Conservation (phyloP, 2,888 invertebrate genomes). For the Drosophila niveifrons region DNA sequence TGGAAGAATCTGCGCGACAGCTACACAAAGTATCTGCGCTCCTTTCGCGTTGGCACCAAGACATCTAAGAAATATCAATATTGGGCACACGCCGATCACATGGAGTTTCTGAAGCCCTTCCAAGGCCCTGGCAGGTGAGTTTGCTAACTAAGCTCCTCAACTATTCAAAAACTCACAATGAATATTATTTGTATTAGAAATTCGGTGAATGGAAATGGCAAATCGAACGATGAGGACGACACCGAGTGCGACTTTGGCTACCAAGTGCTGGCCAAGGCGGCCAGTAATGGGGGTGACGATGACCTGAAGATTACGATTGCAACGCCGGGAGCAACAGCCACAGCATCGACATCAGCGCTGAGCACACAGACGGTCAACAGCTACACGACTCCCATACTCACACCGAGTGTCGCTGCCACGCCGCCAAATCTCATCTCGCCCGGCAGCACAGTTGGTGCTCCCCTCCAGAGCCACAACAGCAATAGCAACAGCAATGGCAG, state of each 20-base stretch:
- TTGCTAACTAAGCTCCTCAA: too few species aligned
- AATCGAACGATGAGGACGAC: conserved; percentile 83
- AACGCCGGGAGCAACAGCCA: conserved; percentile 44
- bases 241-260: conserved; percentile 84
- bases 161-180: neutral
- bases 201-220: conserved; percentile 67
- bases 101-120: conserved; percentile 85
- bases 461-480: conserved; percentile 51
- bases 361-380: conserved; percentile 66
- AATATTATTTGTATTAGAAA: conserved; percentile 56
- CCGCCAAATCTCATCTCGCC: conserved; percentile 67
- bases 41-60: conserved; percentile 85
- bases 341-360: conserved; percentile 41
- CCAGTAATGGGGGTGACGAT: conserved; percentile 75
- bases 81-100: conserved; percentile 85
- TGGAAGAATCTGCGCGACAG: conserved; percentile 85
- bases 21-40: conserved; percentile 85
- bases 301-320: conserved; percentile 72
- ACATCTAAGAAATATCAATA: conserved; percentile 85
- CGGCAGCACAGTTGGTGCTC: conserved; percentile 42
- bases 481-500: conserved; percentile 68
- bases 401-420: conserved; percentile 59
- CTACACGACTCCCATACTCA: conserved; percentile 54
- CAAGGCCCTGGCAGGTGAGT: conserved; percentile 84
- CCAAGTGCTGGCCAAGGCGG: conserved; percentile 82